Evolutionary conservation across 2,888 invertebrate species (phyloP), one percentile per base, ranked within the genome.

Genomic region (Leucozona laternaria): DNA sequence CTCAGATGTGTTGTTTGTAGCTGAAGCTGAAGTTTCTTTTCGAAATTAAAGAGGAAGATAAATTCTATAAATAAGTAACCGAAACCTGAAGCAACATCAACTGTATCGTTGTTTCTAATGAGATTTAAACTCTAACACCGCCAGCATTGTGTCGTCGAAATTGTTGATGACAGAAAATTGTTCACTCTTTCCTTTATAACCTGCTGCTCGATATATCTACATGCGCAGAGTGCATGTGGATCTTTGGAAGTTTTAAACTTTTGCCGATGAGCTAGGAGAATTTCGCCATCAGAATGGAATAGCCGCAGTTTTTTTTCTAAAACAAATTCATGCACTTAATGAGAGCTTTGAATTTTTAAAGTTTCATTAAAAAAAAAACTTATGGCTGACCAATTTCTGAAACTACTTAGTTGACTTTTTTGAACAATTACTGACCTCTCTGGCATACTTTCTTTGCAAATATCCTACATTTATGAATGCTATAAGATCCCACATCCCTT

Each of bases 71-170:
- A 79, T 50, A 62, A 55, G 25, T 53, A n/a, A 53, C 34, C 40
- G 25, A 79, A 79, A 58, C 66, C 40, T 40, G 78, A 40, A 43
- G 48, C 45, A 43, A 45, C 80, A 70, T 70, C 80, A 62, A 70
- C 76, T 70, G 71, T 31, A 60, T 53, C 68, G 37, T n/a, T 60
- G 50, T 57, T 77, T 77, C 72, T 80, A 84, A 76, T 76, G 76
- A 53, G 58, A 76, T 70, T 80, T 77, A 55, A 62, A 80, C 79
- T 79, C 57, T 62, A 75, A 64, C 75, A 75, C 75, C 37, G 40
- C 43, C 75, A 62, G 17, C 62, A 58, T 58, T 75, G 64, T 66
- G 45, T 28, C 31, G 64, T 58, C 25, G 48, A 34, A 57, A 28
- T 66, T 57, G 62, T 57, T 70, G 75, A 55, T 55, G 75, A 64